Base-by-base conservation (phyloP, 2,888 invertebrate species). In the Heliconius sara region DNA sequence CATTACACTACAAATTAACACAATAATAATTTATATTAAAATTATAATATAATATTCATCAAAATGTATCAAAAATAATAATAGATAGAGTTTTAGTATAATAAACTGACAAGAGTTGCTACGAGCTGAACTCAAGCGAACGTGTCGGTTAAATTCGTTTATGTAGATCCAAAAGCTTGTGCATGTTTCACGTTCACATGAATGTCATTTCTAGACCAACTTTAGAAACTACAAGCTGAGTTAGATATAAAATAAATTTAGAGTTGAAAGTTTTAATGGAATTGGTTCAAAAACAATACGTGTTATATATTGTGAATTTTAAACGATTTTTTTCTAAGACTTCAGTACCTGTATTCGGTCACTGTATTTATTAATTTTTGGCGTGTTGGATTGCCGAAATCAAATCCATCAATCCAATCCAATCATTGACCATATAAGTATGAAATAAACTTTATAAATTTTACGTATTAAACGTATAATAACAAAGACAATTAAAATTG, bases 141-240 rank as follows among this genome's bases (percentile, higher is more conserved):
- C 34, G 43, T 34, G 57, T 77, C 76, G n/a, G 71, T 66, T 43
- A 72, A 57, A 81, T 77, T 77, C 43, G 75, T 63, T 79, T 77
- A 81, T 79, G 71, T 79, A 66, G 65, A 77, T 77, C 52, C 65
- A 66, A 81, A 77, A 74, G 65, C 57, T 66, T 47, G 16, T 77
- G 65, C 73, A 79, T 57, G 39, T 60, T 81, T 70, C 63, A 19
- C 27, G 68, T 75, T 71, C 66, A 68, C 57, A 79, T 81, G 68
- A 60, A 76, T 57, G 65, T 73, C 52, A 63, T 57, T 71, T 52
- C 47, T 25, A n/a, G 65, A 63, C 5, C n/a, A 72, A 77, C 34
- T 65, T 65, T 63, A 27, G 34, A 27, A 68, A 43, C 63, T 75
- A 39, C 30, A 63, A 68, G 75, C 30, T 63, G 25, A 66, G 39